A percentile compares a stretch with the other conserved stretches of the same genome.
Conservation (phyloP, 2,797 vertebrate species). For the Scolopax bukidnonensis region DNA sequence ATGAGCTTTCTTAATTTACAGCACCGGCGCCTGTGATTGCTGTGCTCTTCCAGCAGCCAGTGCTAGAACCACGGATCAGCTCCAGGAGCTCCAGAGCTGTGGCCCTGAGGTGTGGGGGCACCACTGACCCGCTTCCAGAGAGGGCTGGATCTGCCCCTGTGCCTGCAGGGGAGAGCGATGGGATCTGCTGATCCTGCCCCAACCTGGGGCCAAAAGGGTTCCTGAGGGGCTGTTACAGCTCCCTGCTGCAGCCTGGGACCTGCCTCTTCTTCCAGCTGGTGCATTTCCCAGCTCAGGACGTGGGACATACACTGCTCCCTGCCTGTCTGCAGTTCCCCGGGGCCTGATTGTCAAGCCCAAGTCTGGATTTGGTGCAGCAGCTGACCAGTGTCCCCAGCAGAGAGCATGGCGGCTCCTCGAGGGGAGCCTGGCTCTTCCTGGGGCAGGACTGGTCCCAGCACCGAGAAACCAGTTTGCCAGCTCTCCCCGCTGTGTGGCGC, state of each 20-base stretch:
- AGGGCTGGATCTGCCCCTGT: not conserved
- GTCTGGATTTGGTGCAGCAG: not conserved
- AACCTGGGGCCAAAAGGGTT: too few species aligned
- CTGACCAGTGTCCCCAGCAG: accelerated
- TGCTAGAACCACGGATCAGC: not conserved
- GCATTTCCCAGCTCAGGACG: accelerated
- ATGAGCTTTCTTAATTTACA: not conserved
- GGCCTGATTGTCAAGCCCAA: not conserved
- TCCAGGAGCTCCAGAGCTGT: accelerated
- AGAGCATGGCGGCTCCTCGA: accelerated
- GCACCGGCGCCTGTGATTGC: not conserved
- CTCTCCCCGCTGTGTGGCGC: not conserved
- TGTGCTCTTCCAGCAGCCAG: not conserved
- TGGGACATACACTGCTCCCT: not conserved
- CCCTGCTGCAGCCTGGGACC: not conserved
- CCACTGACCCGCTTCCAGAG: accelerated
- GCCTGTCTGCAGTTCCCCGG: accelerated
- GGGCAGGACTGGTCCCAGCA: not conserved
- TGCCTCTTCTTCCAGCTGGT: not conserved
- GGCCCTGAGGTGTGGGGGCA: not conserved
- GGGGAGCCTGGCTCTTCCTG: not conserved
- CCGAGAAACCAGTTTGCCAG: not conserved
- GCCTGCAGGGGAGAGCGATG: not conserved
- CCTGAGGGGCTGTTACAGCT: not conserved
- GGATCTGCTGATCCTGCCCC: not conserved